Base-by-base conservation (phyloP, 1,140 invertebrate genomes). In the Drosophila nasuta region DNA sequence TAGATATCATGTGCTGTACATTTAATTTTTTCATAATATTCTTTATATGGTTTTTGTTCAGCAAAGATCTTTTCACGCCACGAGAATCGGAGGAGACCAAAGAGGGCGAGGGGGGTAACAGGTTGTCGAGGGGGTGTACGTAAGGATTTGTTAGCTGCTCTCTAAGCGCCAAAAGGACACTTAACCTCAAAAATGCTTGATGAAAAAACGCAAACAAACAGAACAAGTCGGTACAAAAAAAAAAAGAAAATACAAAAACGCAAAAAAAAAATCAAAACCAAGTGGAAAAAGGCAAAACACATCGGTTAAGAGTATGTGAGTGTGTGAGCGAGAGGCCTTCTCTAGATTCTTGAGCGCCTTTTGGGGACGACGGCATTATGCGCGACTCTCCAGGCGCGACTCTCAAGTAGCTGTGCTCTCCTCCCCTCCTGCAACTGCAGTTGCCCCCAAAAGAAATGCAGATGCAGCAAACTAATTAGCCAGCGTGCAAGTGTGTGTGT, bases 121-220 rank as follows among this genome's bases (percentile, higher is more conserved):
- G 49, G 43, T 56, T 28, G 48, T 7, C 20, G 17, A 11, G 45
- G 58, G 20, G 15, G 7, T 13, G 35, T 48, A 62, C 25, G 49
- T 8, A 38, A 38, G 20, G 30, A 48, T 43, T 46, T 58, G 41
- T 48, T 54, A 35, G 51, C 51, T 54, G 46, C 49, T 13, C 46
- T 69, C 65, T 77, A 76, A 78, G 74, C 78, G 75, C 77, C 83
- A 89, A 89, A 89, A 89, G 86, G 69, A 90, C 86, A 89, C 86
- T 89, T 89, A 89, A 89, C 86, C 86, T 89, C 82, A 89, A 89
- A 89, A 89, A 78, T 67, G 80, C 82, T 88, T 76, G 73, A 87
- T 87, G 83, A 71, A 73, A 79, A 87, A 82, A 54, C 51, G 28
- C 20, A 15, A 45, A 20, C 57, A 81, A 81, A 38, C 35, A 10